phyloP scores from a whole-genome alignment of 2,797 vertebrate genomes.

The Hoplostethus atlanticus region DNA sequence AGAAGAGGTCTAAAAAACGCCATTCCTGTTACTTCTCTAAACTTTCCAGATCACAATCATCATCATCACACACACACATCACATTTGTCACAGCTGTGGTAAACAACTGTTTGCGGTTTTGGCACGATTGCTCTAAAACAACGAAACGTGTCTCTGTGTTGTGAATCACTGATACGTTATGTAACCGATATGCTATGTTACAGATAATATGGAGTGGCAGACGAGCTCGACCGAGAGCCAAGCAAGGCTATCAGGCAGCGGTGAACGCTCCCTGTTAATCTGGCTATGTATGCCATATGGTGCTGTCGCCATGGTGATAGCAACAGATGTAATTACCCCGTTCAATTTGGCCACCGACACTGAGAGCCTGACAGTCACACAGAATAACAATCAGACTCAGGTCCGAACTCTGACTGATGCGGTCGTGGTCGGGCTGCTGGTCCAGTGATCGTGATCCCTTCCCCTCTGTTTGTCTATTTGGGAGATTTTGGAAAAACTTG shows the following conservation, averaged over 20 bases:
- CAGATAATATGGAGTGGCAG: slow-evolving; percentile 26
- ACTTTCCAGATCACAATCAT: too few species aligned
- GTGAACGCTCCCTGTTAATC: slow-evolving; percentile 17
- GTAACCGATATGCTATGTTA: slow-evolving; percentile 3
- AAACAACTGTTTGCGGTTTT: slow-evolving; percentile 19
- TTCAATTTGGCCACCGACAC: slow-evolving; percentile 12
- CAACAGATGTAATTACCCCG: slow-evolving; percentile 1
- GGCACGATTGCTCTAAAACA: slow-evolving; percentile 12
- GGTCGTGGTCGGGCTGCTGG: neutral
- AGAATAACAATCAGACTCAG: neutral
- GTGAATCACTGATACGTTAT: slow-evolving; percentile 22
- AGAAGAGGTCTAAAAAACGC: too few species aligned
- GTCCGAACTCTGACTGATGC: neutral
- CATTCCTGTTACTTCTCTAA: too few species aligned
- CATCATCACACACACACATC: too few species aligned
- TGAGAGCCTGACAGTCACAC: neutral
- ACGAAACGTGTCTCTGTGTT: slow-evolving; percentile 12
- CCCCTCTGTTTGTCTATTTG: too few species aligned
- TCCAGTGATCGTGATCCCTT: neutral
- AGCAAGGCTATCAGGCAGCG: neutral
- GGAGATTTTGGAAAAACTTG: neutral
- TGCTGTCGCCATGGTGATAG: slow-evolving; percentile 9
- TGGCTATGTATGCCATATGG: slow-evolving; percentile 5
- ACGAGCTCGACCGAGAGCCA: slow-evolving; percentile 19
- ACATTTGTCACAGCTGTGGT: slow-evolving; percentile 2